Evolutionary conservation across 1,140 invertebrate genomes (phyloP).

Genomic region (Coptotermes formosanus): DNA sequence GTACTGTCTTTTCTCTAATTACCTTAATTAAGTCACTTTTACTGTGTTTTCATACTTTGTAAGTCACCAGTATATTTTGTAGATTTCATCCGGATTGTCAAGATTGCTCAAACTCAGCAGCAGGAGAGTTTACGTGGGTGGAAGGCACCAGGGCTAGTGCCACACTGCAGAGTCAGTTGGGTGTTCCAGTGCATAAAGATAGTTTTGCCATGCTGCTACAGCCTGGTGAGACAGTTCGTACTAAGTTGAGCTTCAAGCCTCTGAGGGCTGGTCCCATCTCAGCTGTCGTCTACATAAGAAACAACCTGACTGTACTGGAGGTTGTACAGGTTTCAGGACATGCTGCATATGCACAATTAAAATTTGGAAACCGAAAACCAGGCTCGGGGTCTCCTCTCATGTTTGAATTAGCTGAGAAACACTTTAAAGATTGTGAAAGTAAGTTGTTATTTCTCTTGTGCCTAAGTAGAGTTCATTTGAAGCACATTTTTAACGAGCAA

Average conservation of each 20-base stretch:
- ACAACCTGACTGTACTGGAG: slow-evolving; percentile 93
- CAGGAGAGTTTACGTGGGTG: slow-evolving; percentile 46
- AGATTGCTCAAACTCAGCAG: slow-evolving; percentile 43
- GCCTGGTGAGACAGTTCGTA: slow-evolving; percentile 48
- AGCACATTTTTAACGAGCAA: too few relatives aligned
- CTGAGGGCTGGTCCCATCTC: slow-evolving; percentile 43
- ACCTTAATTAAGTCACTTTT: too few relatives aligned
- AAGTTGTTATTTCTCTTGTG: slow-evolving; percentile 43
- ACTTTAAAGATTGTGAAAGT: slow-evolving; percentile 78
- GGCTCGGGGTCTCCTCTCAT: slow-evolving; percentile 69
- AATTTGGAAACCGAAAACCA: slow-evolving; percentile 86
- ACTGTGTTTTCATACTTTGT: too few relatives aligned
- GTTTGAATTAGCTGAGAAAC: slow-evolving; percentile 83
- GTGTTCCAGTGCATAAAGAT: slow-evolving; percentile 19
- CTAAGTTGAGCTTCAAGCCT: slow-evolving; percentile 48
- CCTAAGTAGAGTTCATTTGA: neutral
- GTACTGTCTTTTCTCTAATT: too few relatives aligned
- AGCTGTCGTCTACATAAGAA: slow-evolving; percentile 58
- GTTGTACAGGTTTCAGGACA: slow-evolving; percentile 76
- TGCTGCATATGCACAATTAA: slow-evolving; percentile 82
- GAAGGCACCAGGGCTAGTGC: neutral
- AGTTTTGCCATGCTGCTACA: slow-evolving; percentile 44
- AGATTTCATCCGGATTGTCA: slow-evolving; percentile 42
- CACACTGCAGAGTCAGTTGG: neutral
- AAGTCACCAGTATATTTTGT: slow-evolving; percentile 35